Percentiles rank a stretch among this genome's conserved stretches.
phyloP scores from a whole-genome alignment of 2,888 invertebrate species.

The Drosophila infuscata region DNA sequence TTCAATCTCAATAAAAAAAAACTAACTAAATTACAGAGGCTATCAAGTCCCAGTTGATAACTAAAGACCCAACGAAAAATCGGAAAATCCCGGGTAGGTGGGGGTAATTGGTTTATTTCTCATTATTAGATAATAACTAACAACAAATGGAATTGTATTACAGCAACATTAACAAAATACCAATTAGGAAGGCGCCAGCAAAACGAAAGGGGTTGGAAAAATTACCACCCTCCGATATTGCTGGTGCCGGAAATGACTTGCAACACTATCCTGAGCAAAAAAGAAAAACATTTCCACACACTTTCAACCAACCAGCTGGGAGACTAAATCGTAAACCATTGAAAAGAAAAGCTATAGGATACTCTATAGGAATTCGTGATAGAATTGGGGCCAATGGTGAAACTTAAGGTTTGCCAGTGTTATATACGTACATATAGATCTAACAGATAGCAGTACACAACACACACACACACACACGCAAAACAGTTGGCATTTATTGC shows the following conservation, averaged over 20 bases:
- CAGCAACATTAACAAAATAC: not conserved
- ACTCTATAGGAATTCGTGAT: not conserved
- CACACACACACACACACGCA: not conserved
- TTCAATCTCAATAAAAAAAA: not conserved
- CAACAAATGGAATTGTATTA: not conserved
- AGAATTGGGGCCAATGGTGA: slow-evolving; percentile 16
- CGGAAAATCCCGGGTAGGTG: not conserved
- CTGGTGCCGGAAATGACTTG: not conserved
- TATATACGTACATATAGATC: not conserved
- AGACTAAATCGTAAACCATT: not conserved
- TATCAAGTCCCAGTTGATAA: not conserved
- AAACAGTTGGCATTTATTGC: slow-evolving; percentile 13
- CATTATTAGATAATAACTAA: not conserved
- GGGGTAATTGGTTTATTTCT: not conserved
- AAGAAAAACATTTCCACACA: not conserved
- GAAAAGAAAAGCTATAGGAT: slow-evolving; percentile 3
- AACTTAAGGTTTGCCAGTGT: not conserved
- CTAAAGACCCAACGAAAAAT: not conserved
- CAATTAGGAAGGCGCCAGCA: not conserved
- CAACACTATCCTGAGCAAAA: not conserved
- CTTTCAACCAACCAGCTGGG: not conserved
- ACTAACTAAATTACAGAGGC: not conserved
- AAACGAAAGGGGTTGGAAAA: not conserved
- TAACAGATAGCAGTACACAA: slow-evolving; percentile 8
- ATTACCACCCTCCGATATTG: no score